phyloP scores from a whole-genome alignment of 2,797 vertebrate genomes.

The Sylvilagus floridanus region DNA sequence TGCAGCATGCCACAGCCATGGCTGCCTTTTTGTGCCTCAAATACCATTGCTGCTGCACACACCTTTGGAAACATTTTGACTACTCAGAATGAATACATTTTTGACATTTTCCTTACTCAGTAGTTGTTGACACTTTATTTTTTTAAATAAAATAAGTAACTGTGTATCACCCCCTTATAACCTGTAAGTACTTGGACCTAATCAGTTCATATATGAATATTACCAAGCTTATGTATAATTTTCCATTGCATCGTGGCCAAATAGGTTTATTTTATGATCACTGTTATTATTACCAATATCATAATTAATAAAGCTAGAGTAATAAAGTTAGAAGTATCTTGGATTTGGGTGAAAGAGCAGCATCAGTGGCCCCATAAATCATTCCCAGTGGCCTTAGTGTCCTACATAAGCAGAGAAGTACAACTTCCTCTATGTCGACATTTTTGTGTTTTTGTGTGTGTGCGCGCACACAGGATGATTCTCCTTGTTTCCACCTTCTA shows the following conservation, averaged over 20 bases:
- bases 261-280: neutral
- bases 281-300: neutral
- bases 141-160: neutral
- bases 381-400: neutral
- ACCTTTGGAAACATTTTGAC: neutral
- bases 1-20: neutral
- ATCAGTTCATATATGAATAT: neutral
- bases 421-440: neutral
- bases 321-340: neutral
- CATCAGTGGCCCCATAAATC: neutral
- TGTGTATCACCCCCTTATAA: neutral
- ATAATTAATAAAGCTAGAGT: neutral
- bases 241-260: neutral
- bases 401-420: neutral
- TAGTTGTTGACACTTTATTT: neutral
- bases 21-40: neutral
- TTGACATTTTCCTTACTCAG: too few species aligned
- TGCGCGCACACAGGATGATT: rapidly evolving
- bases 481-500: neutral
- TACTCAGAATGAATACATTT: neutral
- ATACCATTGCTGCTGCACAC: rapidly evolving
- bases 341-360: neutral
- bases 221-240: neutral
- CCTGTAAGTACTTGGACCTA: neutral
- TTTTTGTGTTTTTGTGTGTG: neutral